Conservation (phyloP, 2,888 invertebrate species). For the Alloplasta piceator region DNA sequence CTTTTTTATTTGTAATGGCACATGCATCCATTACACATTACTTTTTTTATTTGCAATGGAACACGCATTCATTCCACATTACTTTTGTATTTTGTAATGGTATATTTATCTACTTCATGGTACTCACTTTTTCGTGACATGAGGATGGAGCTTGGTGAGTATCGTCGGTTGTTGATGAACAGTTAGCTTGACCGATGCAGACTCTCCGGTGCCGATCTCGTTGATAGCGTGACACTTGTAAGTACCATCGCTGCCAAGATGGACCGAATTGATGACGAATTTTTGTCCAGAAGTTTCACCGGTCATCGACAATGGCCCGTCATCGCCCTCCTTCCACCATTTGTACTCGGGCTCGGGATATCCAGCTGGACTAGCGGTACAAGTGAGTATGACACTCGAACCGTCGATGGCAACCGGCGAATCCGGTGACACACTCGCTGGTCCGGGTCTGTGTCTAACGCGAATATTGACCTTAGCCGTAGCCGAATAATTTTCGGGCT, state of each 20-base stretch:
- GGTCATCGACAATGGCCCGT: slow-evolving; percentile 88
- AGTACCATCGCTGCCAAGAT: slow-evolving; percentile 93
- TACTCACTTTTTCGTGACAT: slow-evolving; percentile 88
- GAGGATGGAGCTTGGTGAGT: slow-evolving; percentile 91
- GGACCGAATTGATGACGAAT: slow-evolving; percentile 93
- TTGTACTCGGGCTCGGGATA: slow-evolving; percentile 95
- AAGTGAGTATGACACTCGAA: slow-evolving; percentile 91
- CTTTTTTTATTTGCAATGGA: no score
- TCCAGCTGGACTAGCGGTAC: slow-evolving; percentile 95
- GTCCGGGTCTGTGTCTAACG: slow-evolving; percentile 94
- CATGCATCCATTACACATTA: no score
- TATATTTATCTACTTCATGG: no score
- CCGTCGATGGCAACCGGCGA: slow-evolving; percentile 94
- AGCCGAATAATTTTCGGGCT: slow-evolving; percentile 90
- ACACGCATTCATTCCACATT: no score
- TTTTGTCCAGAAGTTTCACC: slow-evolving; percentile 91
- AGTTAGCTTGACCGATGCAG: slow-evolving; percentile 92
- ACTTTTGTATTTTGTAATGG: no score
- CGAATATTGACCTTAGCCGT: slow-evolving; percentile 92
- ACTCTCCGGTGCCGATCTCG: slow-evolving; percentile 93
- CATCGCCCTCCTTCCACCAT: slow-evolving; percentile 93
- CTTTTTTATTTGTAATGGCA: no score
- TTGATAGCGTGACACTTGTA: slow-evolving; percentile 96
- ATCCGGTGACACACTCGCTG: slow-evolving; percentile 92
- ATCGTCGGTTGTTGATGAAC: slow-evolving; percentile 96